A percentile compares a stretch with the other conserved stretches of the same genome.
phyloP scores from a whole-genome alignment of 1,140 invertebrate species.

The Caerostris extrusa region DNA sequence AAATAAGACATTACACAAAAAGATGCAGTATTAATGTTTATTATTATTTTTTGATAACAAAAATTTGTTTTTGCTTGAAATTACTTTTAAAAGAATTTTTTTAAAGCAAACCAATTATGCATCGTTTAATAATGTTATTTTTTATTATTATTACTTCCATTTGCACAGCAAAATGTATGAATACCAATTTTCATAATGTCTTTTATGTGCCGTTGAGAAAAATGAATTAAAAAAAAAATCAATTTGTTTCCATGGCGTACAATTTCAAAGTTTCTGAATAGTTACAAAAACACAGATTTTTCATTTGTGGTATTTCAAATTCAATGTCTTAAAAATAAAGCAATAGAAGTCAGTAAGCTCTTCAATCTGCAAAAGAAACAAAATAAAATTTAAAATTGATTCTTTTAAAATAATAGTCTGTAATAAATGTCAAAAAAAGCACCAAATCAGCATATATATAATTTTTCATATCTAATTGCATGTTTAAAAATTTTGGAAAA shows the following conservation, averaged over 20 bases:
- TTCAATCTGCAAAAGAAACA: conserved; percentile 88
- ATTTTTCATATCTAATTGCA: background rate
- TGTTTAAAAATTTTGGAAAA: conserved; percentile 7
- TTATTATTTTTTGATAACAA: no score
- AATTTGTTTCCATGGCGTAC: background rate
- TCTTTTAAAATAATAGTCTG: conserved; percentile 76
- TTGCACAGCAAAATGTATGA: no score
- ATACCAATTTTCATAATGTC: background rate
- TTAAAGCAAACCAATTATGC: no score
- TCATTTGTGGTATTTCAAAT: conserved; percentile 85
- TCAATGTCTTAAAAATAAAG: conserved; percentile 91
- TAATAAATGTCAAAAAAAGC: conserved; percentile 35
- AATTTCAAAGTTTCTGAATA: background rate
- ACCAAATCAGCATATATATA: no score
- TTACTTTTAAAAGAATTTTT: no score
- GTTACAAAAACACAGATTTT: background rate
- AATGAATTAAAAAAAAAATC: background rate
- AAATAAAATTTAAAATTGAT: conserved; percentile 56
- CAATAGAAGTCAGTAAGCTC: conserved; percentile 93
- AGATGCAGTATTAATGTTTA: no score
- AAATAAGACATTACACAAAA: no score
- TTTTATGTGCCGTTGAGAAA: background rate
- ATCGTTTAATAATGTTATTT: no score
- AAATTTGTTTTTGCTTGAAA: no score
- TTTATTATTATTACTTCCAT: no score